phyloP scores from a whole-genome alignment of 1,140 invertebrate species.

The Nasonia giraulti region DNA sequence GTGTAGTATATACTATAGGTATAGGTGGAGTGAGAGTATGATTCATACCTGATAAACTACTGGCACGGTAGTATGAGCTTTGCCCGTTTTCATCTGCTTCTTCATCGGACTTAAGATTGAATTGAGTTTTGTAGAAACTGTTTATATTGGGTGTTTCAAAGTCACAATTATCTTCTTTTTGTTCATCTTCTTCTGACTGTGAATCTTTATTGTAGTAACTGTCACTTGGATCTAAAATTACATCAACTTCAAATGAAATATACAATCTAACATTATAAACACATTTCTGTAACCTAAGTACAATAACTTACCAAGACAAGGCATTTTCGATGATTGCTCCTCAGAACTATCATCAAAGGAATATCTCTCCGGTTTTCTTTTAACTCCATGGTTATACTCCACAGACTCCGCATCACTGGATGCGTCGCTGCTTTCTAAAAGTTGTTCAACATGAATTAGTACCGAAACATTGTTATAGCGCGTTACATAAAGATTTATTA shows the following conservation, averaged over 20 bases:
- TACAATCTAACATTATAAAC: background rate
- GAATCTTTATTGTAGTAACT: slow-evolving; percentile 30
- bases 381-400: background rate
- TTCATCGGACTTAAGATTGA: slow-evolving; percentile 10
- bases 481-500: background rate
- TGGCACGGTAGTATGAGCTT: slow-evolving; percentile 18
- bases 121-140: slow-evolving; percentile 26
- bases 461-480: background rate
- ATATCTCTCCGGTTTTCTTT: slow-evolving; percentile 23
- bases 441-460: background rate
- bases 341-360: background rate
- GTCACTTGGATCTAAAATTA: slow-evolving; percentile 20
- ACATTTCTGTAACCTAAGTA: background rate
- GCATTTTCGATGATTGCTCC: slow-evolving; percentile 28
- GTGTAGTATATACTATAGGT: background rate
- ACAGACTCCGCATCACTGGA: slow-evolving; percentile 4
- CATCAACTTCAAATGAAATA: background rate
- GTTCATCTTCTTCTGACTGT: slow-evolving; percentile 4
- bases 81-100: slow-evolving; percentile 26
- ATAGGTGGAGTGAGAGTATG: background rate
- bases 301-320: background rate
- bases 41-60: slow-evolving; percentile 15
- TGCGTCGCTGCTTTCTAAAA: slow-evolving; percentile 29
- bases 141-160: slow-evolving; percentile 9
- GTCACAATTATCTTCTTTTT: slow-evolving; percentile 20